Evolutionary conservation across 2,888 invertebrate genomes (phyloP), one percentile per base, ranked within the genome.

Genomic region (Caenorhabditis doughertyi): DNA sequence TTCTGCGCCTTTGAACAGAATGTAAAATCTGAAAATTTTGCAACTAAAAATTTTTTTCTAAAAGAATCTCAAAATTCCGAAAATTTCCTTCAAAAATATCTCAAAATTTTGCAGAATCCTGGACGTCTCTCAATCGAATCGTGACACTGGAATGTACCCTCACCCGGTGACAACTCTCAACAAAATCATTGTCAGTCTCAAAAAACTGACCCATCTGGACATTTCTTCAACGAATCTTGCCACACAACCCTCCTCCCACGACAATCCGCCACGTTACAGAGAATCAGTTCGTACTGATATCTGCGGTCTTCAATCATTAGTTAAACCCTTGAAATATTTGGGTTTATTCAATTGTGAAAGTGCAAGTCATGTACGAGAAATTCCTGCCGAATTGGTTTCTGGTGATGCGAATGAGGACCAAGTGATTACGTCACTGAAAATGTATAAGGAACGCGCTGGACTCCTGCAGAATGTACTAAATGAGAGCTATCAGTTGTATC

Each of bases 171-270:
- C 94, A 83, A 93, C 95, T 35, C 93, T 98, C 49, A 93, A 94
- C 25, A 94, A 94, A 87, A 93, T 98, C 44, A 94, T 97, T 13
- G 93, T 94, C 65, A 94, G 93, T 91, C 93, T 98, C 89, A 95
- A 95, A 0, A 92, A 94, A 65, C 93, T 98, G 79, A 94, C 94
- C 51, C 96, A 96, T 27, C 93, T 98, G 88, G 98, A 98, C 93
- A 96, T 98, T 91, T 97, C 97, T 3, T 97, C 97, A 16, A 98
- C 98, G 21, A 97, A 98, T 93, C 93, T 98, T 85, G 96, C 97
- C 49, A 96, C 97, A 0, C 84, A 88, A 16, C 89, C 23, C 96
- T 83, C 68, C 27, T 79, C 88, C 11, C 97, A 0, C 93, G 97
- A 58, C 62, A 85, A 84, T 73, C 85, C 87, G 16, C 21, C 47